Evolutionary conservation across 2,113 vertebrate genomes (phyloP), one percentile per base, ranked within the genome.

Genomic region (Chloropsis cyanopogon): DNA sequence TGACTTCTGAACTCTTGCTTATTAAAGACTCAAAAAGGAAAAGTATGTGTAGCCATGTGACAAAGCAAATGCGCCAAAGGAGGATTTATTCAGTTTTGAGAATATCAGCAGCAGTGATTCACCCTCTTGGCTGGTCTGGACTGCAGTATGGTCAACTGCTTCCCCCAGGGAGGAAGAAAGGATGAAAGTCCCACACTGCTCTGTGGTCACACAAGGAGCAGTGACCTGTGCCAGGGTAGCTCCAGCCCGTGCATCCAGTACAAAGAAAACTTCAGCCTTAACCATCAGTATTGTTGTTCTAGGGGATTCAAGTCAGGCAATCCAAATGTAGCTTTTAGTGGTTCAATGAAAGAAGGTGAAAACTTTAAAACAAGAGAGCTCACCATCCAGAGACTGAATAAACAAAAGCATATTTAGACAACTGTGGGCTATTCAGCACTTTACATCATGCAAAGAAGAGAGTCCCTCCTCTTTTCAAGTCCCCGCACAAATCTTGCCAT

Each of bases 341-440:
- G 81, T 78, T 95, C 78, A 80, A 31, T 90, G 44, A 69, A 94
- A 88, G 56, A 60, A 71, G 82, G 61, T 56, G 46, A 72, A 89
- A 90, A 83, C 72, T 92, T 88, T 69, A 64, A 88, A 94, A 89
- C 65, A 82, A 80, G 77, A 64, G 86, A 73, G 22, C 46, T 93
- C 56, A 21, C 78, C 83, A 66, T 92, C 75, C 71, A 91, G 68
- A 86, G 72, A 61, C 54, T 86, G 79, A 80, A 86, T 93, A 96
- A 95, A 96, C 78, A 93, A 93, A 91, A 96, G 79, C 57, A 28
- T 95, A 94, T 95, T 92, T 92, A 94, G 95, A 95, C 93, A 87
- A 94, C 93, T 83, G 88, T 78, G 53, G 76, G 78, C 93, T 85
- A 44, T 96, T 95, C 86, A 90, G 53, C 63, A 50, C 56, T 94